A percentile compares a stretch with the other conserved stretches of the same genome.
These are phyloP conservation scores for Drosophila kuntzei DNA, from an alignment of 2,888 invertebrate species.

Conservation along the genomic window DNA sequence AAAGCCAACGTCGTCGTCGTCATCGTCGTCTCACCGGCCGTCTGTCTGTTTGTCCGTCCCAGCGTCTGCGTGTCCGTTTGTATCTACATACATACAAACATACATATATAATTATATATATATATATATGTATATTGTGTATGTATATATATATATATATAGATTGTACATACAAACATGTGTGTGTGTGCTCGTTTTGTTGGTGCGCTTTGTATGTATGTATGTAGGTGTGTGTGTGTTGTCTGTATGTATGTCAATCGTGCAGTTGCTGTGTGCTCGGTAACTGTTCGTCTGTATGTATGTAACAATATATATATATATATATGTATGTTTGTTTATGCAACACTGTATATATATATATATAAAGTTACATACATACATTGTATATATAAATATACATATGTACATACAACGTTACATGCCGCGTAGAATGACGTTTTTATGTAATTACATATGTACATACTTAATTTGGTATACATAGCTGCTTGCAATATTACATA, in stretches of 20 bases:
- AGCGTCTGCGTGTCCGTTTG: constrained; percentile 67
- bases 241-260: constrained; percentile 73
- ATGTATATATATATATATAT: constrained; percentile 48
- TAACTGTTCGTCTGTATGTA: constrained; percentile 69
- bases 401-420: constrained; percentile 25
- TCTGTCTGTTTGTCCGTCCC: constrained; percentile 61
- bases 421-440: constrained; percentile 33
- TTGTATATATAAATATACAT: constrained; percentile 30
- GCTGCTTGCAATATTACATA: constrained; percentile 32
- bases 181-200: constrained; percentile 61
- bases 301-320: constrained; percentile 28
- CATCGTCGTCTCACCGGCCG: constrained; percentile 64
- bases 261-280: constrained; percentile 71
- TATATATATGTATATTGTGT: constrained; percentile 15
- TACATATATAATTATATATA: constrained; percentile 40
- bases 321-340: constrained; percentile 38
- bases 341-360: constrained; percentile 18
- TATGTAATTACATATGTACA: constrained; percentile 38
- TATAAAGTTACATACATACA: constrained; percentile 12
- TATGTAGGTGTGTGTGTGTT: constrained; percentile 40
- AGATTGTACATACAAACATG: constrained; percentile 35
- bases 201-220: constrained; percentile 58
- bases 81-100: constrained; percentile 56
- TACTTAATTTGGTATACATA: constrained; percentile 42
- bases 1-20: constrained; percentile 77